Base-by-base conservation (phyloP, 1,140 invertebrate species). In the Dendrolimus kikuchii region DNA sequence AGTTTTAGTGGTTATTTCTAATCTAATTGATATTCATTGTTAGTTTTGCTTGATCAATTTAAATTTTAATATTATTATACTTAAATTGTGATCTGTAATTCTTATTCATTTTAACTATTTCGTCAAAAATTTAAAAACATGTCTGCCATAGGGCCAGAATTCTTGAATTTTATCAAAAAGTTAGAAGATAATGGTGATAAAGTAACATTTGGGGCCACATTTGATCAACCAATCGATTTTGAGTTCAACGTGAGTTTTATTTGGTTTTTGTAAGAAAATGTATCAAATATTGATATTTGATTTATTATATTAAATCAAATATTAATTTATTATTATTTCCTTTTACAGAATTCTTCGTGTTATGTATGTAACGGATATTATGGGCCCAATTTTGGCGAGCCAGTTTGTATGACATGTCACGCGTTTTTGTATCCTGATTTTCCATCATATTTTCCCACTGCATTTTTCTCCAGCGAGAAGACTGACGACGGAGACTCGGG, bases 401-500 rank as follows among this genome's bases (percentile, higher is more conserved):
- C 96, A 10, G 91, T 97, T n/a, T 98, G 97, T 83, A 90, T 93
- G 5, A 97, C 95, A 1, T 98, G 97, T 72, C 97, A 98, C 83
- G 89, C 94, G 49, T 98, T 98, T 88, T 81, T 98, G 5, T 98
- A 95, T 77, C 93, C 94, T 5, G 92, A 94, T 77, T 93, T 95
- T 64, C 90, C 94, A 5, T 89, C 89, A 44, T 76, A 88, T 57
- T 63, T 90, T 41, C 89, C 90, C 60, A 88, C 89, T 48, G 89
- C 91, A 48, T 91, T 90, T 60, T 85, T 87, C 62, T 82, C 67
- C 55, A 87, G 81, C 64, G 86, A 96, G 90, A 94, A 96, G 87
- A 95, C 93, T 10, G 95, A 96, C 77, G 95, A 96, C 67, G 95
- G 95, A 71, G 96, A 98, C 77, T 97, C 95, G 0, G 96, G 96